phyloP scores from a whole-genome alignment of 2,797 vertebrate species.

The Leontocebus nigricollis region DNA sequence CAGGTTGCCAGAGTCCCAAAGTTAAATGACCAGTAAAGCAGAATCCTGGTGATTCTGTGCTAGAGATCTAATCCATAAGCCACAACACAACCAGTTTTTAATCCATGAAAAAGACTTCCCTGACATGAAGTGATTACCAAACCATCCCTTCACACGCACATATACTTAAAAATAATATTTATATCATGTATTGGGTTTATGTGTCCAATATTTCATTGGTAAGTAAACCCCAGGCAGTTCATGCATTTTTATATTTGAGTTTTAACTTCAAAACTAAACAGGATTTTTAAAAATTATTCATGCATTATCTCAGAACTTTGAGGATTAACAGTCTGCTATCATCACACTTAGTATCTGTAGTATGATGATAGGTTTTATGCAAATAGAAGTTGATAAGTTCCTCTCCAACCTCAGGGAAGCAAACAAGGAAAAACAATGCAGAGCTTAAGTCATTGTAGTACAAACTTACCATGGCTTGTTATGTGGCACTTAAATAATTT shows the following conservation, averaged over 20 bases:
- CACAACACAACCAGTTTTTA: background rate
- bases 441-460: background rate
- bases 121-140: background rate
- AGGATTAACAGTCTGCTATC: background rate
- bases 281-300: background rate
- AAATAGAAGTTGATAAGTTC: conserved; percentile 65
- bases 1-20: background rate
- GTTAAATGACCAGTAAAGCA: background rate
- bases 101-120: background rate
- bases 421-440: conserved; percentile 51
- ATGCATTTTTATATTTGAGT: background rate
- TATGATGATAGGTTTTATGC: conserved; percentile 30
- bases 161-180: background rate
- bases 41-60: background rate
- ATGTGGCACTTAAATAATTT: conserved; percentile 47
- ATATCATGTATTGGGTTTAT: background rate
- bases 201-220: background rate
- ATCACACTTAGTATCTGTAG: background rate
- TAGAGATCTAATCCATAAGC: conserved; percentile 1
- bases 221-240: background rate
- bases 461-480: background rate
- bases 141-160: background rate
- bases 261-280: conserved; percentile 51
- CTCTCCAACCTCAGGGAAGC: conserved; percentile 24
- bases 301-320: background rate